phyloP scores from a whole-genome alignment of 2,888 invertebrate genomes.

The Syrphus vitripennis region DNA sequence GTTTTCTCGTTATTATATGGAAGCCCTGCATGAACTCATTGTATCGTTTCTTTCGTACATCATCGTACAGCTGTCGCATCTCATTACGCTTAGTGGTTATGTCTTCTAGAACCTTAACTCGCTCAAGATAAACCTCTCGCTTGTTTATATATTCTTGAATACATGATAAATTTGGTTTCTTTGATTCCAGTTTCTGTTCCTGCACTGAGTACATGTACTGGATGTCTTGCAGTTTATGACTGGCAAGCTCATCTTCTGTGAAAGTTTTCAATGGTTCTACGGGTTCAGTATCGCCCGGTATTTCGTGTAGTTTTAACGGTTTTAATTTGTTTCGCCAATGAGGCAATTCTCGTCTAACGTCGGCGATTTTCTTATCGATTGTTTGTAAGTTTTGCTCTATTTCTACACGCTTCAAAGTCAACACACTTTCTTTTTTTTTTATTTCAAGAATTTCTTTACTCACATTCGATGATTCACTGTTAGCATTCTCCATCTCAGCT shows the following conservation, averaged over 20 bases:
- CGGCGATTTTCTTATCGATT: conserved; percentile 83
- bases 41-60: conserved; percentile 87
- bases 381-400: conserved; percentile 87
- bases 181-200: conserved; percentile 84
- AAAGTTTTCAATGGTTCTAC: conserved; percentile 83
- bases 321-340: conserved; percentile 82
- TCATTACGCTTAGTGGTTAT: conserved; percentile 90
- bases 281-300: conserved; percentile 83
- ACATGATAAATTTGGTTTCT: conserved; percentile 88
- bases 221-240: conserved; percentile 83
- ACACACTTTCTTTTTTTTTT: conserved; percentile 85
- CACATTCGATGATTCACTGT: conserved; percentile 83
- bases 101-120: conserved; percentile 90
- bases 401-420: conserved; percentile 88
- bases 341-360: conserved; percentile 83
- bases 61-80: conserved; percentile 87
- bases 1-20: conserved; percentile 91
- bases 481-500: conserved; percentile 83
- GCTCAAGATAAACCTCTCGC: conserved; percentile 87
- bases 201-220: conserved; percentile 84
- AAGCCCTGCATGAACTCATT: conserved; percentile 94
- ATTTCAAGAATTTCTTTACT: conserved; percentile 86
- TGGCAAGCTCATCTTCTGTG: conserved; percentile 86
- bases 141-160: conserved; percentile 88
- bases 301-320: conserved; percentile 84